phyloP scores from a whole-genome alignment of 2,797 vertebrate species.

The Semaprochilodus insignis region DNA sequence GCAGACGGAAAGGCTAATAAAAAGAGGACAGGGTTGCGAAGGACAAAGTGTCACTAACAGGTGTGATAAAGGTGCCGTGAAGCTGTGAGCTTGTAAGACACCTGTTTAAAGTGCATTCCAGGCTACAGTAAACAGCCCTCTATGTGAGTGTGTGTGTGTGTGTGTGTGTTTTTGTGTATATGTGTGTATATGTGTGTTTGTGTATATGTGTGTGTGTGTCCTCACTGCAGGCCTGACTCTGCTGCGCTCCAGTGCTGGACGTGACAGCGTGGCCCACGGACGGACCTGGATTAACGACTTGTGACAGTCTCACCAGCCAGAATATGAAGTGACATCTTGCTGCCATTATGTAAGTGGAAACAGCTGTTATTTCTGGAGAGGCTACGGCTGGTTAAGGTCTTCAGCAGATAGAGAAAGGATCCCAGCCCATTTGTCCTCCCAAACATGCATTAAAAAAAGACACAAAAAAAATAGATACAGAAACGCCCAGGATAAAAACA shows the following conservation, averaged over 20 bases:
- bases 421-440: not conserved
- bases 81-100: slow-evolving; percentile 56
- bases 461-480: not conserved
- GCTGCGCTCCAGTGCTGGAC: slow-evolving; percentile 54
- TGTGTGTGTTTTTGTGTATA: not conserved
- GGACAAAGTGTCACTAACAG: slow-evolving; percentile 47
- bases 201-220: slow-evolving; percentile 42
- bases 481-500: slow-evolving; percentile 22
- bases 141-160: not conserved
- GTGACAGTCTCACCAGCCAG: slow-evolving; percentile 79
- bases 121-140: slow-evolving; percentile 38
- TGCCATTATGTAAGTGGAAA: slow-evolving; percentile 82
- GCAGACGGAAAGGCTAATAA: slow-evolving; percentile 34
- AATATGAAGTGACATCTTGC: slow-evolving; percentile 80
- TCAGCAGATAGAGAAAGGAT: slow-evolving; percentile 46
- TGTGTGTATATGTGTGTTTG: not conserved
- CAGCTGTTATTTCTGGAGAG: slow-evolving; percentile 77
- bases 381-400: slow-evolving; percentile 70
- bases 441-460: not conserved
- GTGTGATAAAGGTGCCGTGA: slow-evolving; percentile 53
- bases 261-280: slow-evolving; percentile 75
- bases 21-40: slow-evolving; percentile 41
- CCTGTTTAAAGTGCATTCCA: slow-evolving; percentile 51
- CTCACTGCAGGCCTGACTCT: slow-evolving; percentile 40
- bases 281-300: slow-evolving; percentile 76